Evolutionary conservation across 2,888 invertebrate species (phyloP).

Genomic region (Troilus luridus): DNA sequence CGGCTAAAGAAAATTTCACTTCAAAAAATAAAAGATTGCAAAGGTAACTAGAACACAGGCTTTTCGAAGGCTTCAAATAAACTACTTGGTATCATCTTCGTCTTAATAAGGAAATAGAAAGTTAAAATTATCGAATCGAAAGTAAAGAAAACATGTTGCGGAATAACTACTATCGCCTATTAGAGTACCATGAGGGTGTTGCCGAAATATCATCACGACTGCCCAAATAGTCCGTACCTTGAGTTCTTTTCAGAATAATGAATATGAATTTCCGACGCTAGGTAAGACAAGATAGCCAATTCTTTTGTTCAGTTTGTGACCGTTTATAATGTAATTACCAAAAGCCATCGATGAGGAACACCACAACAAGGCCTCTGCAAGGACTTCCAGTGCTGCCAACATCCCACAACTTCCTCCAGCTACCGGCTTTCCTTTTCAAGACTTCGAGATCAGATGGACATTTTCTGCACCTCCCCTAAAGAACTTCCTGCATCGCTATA

Average conservation of each 20-base stretch:
- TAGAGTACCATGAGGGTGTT: neutral
- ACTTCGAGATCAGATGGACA: neutral
- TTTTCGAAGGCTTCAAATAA: neutral
- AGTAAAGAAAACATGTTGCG: constrained; percentile 18
- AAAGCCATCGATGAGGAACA: neutral
- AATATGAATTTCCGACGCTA: neutral
- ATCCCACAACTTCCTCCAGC: neutral
- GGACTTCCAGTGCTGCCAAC: neutral
- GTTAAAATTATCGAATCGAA: constrained; percentile 29
- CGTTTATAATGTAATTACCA: neutral
- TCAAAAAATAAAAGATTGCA: neutral
- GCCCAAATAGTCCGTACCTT: neutral
- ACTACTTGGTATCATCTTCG: neutral
- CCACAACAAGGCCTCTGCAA: neutral
- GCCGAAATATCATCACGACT: neutral
- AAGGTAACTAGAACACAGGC: neutral
- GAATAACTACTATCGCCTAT: neutral
- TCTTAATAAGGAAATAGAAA: neutral
- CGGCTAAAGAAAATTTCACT: neutral
- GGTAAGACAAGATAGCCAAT: neutral
- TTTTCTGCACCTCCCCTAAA: neutral
- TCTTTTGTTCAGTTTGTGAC: neutral
- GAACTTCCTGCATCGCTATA: neutral
- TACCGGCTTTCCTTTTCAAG: constrained; percentile 18
- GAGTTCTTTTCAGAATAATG: neutral